Conservation (phyloP, 2,113 vertebrate species). For the Mormyrus lacerda region DNA sequence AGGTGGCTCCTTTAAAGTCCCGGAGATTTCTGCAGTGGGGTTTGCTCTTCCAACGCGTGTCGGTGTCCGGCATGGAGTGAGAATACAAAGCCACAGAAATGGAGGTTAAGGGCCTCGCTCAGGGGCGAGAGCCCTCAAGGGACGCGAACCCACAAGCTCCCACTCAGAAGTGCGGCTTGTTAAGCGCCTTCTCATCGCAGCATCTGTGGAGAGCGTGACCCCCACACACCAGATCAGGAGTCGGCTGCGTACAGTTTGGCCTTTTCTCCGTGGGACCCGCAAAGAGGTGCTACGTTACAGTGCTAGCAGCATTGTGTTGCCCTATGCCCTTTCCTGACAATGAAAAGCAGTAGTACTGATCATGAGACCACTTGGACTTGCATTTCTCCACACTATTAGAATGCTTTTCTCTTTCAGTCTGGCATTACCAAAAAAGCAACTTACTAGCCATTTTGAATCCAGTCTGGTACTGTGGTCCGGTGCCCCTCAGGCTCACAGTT, state of each 20-base stretch:
- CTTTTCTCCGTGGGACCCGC: not conserved
- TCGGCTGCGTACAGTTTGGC: not conserved
- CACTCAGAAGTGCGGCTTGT: not conserved
- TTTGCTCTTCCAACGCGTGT: not conserved
- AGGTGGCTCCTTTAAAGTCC: not conserved
- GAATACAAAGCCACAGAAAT: not conserved
- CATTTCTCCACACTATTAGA: not conserved
- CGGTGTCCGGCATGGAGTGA: not conserved
- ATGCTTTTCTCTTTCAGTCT: not conserved
- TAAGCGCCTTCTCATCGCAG: not conserved
- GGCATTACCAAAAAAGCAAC: not conserved
- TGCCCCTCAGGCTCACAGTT: not conserved
- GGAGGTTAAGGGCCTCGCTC: not conserved
- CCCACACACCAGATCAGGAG: not conserved
- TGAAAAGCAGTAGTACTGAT: not conserved
- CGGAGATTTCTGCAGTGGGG: not conserved
- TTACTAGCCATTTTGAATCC: not conserved
- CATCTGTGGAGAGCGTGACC: not conserved
- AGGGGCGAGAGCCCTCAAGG: not conserved
- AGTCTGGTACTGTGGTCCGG: not conserved
- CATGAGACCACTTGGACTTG: not conserved
- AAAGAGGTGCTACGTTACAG: not conserved
- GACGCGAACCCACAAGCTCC: not conserved
- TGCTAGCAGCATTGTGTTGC: not conserved
- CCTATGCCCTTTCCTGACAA: not conserved